Conservation (phyloP, 1,140 invertebrate genomes). For the Pararge aegeria region DNA sequence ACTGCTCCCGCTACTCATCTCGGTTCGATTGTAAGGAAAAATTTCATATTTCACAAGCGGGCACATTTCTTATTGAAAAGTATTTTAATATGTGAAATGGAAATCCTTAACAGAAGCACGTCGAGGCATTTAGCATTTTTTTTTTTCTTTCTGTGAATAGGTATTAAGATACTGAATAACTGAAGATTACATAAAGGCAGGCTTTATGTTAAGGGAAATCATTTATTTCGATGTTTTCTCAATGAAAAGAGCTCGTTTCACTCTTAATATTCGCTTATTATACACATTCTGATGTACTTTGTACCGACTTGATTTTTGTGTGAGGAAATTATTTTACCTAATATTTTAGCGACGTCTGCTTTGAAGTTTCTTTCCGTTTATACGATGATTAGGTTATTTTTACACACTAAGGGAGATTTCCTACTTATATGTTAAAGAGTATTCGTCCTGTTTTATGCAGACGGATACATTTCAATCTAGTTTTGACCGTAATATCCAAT, state of each 20-base stretch:
- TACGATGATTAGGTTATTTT: not conserved
- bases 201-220: conserved; percentile 6
- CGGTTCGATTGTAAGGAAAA: conserved; percentile 66
- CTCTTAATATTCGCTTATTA: conserved; percentile 3
- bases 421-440: too few species aligned
- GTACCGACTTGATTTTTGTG: not conserved
- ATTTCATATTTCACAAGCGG: conserved; percentile 61
- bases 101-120: conserved; percentile 19
- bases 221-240: conserved; percentile 5
- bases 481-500: too few species aligned
- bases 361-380: not conserved
- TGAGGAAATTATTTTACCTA: not conserved
- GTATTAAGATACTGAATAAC: conserved; percentile 13
- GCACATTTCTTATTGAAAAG: conserved; percentile 50
- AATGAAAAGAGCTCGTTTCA: conserved; percentile 12
- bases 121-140: conserved; percentile 19
- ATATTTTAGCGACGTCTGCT: not conserved
- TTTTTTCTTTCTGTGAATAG: conserved; percentile 16
- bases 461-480: too few species aligned
- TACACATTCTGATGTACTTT: not conserved
- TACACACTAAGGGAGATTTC: too few species aligned
- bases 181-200: conserved; percentile 3
- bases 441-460: too few species aligned
- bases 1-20: conserved; percentile 58
- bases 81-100: conserved; percentile 36